Evolutionary conservation across 2,113 vertebrate genomes (phyloP).

Genomic region (Aldabrachelys gigantea): DNA sequence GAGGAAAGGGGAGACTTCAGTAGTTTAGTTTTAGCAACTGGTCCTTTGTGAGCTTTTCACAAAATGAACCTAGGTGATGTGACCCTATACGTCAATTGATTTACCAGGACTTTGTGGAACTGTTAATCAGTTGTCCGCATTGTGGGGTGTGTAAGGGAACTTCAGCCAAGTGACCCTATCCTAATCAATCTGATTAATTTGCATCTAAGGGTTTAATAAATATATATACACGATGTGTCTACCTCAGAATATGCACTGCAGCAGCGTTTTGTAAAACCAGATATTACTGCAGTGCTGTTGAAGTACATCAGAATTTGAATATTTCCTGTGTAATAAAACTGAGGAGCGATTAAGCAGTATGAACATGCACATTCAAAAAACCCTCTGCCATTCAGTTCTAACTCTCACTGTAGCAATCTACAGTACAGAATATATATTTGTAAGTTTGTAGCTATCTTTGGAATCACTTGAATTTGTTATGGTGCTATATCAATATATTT

Average conservation of each 20-base stretch:
- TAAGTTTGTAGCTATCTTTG: slow-evolving; percentile 67
- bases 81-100: not conserved
- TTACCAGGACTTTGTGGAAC: not conserved
- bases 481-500: slow-evolving; percentile 78
- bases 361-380: slow-evolving; percentile 17
- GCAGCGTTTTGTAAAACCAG: slow-evolving; percentile 30
- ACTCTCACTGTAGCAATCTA: slow-evolving; percentile 40
- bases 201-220: slow-evolving; percentile 41
- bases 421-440: slow-evolving; percentile 27
- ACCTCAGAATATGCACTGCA: slow-evolving; percentile 75
- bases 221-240: slow-evolving; percentile 69
- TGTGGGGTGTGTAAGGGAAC: not conserved
- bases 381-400: slow-evolving; percentile 30
- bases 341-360: slow-evolving; percentile 23
- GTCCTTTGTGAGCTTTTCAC: not conserved
- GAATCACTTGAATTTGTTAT: slow-evolving; percentile 78
- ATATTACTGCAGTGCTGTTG: slow-evolving; percentile 3
- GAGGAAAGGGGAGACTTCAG: not conserved
- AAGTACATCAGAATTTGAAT: slow-evolving; percentile 12
- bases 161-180: slow-evolving; percentile 28
- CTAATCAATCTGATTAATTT: slow-evolving; percentile 26
- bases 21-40: not conserved
- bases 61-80: not conserved
- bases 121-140: not conserved
- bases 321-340: slow-evolving; percentile 33